Evolutionary conservation across 2,113 vertebrate species (phyloP).

Genomic region (Takifugu flavidus): DNA sequence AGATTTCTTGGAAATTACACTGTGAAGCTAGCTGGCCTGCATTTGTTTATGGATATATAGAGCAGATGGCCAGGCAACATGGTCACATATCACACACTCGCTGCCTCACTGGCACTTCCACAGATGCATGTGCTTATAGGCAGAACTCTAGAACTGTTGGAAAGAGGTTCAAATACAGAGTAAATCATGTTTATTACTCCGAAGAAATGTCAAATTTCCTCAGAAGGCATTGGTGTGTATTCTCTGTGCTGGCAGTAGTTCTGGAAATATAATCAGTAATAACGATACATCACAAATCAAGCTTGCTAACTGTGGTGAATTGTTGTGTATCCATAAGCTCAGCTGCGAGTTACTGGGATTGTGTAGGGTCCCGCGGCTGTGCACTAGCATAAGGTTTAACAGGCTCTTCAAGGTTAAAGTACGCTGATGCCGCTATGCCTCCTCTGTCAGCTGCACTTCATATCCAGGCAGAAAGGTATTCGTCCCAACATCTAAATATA

Average conservation of each 20-base stretch:
- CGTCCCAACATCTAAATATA: conserved; percentile 72
- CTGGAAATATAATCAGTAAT: conserved; percentile 26
- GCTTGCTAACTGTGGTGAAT: conserved; percentile 39
- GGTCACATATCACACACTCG: conserved; percentile 63
- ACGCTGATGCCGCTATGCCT: conserved; percentile 35
- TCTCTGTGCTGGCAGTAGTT: conserved; percentile 31
- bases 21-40: conserved; percentile 50
- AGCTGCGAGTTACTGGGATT: conserved; percentile 27
- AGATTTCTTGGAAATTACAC: conserved; percentile 60
- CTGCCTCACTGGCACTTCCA: conserved; percentile 40
- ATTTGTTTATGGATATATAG: conserved; percentile 69
- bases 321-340: conserved; percentile 38
- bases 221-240: conserved; percentile 25
- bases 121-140: conserved; percentile 28
- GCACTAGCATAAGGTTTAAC: conserved; percentile 36
- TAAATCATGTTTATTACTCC: conserved; percentile 24
- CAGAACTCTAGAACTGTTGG: conserved; percentile 33
- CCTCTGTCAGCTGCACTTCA: conserved; percentile 60
- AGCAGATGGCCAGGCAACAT: conserved; percentile 75
- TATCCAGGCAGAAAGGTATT: conserved; percentile 64
- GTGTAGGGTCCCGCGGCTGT: conserved; percentile 26
- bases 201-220: conserved; percentile 28
- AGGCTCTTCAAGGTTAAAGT: conserved; percentile 56
- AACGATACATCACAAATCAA: conserved; percentile 36
- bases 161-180: conserved; percentile 27